Percentiles rank a stretch among this genome's conserved stretches.
These are phyloP conservation scores for Spea bombifrons DNA, from an alignment of 2,113 vertebrate species.

Conservation along the genomic window DNA sequence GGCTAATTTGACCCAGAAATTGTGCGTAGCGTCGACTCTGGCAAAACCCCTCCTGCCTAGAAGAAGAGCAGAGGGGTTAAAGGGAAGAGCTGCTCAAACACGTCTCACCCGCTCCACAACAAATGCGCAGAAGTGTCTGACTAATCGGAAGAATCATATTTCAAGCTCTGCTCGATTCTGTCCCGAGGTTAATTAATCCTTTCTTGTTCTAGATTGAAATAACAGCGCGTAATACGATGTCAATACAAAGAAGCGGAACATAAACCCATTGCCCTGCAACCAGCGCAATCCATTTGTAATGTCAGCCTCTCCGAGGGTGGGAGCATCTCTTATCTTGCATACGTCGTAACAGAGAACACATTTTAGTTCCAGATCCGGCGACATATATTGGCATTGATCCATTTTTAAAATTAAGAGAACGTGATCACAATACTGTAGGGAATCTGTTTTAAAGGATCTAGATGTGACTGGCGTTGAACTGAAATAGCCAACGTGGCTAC, in stretches of 20 bases:
- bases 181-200: constrained; percentile 46
- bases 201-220: constrained; percentile 45
- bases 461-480: too few species aligned
- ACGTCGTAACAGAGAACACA: not conserved
- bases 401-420: not conserved
- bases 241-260: constrained; percentile 1
- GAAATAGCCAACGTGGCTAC: too few species aligned
- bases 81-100: constrained; percentile 17
- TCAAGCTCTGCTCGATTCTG: constrained; percentile 27
- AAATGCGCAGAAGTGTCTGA: constrained; percentile 10
- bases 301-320: not conserved
- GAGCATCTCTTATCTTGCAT: not conserved
- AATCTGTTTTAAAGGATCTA: too few species aligned
- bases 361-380: not conserved
- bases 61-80: constrained; percentile 22
- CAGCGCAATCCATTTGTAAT: constrained; percentile 10
- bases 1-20: too few species aligned
- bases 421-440: too few species aligned
- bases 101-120: constrained; percentile 15
- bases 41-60: too few species aligned
- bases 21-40: too few species aligned
- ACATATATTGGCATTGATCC: not conserved
- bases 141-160: constrained; percentile 39
- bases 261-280: constrained; percentile 28
- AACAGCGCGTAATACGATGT: constrained; percentile 26